These are phyloP conservation scores for Hydra vulgaris DNA, from an alignment of 30 jellyfish, hydroid and myxozoan species.

Conservation along the genomic window DNA sequence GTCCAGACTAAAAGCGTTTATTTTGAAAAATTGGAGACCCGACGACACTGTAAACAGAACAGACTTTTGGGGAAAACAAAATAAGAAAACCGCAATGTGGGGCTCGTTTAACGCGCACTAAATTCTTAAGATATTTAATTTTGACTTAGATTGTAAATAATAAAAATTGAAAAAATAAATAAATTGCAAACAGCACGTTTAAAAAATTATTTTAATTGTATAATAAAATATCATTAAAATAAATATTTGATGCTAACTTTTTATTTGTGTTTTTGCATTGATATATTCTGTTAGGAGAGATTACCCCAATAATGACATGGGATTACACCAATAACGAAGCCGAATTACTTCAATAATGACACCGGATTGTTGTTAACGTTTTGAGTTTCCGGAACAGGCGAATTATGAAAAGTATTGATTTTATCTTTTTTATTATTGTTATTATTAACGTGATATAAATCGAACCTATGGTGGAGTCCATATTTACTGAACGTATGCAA, in stretches of 20 bases:
- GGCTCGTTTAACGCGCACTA: neutral
- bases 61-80: neutral
- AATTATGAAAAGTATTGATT: too few species aligned
- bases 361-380: neutral
- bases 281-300: neutral
- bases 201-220: too few species aligned
- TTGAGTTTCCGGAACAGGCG: neutral
- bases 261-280: neutral
- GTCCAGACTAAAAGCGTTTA: slow-evolving; percentile 17
- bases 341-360: neutral
- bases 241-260: too few species aligned
- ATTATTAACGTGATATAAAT: too few species aligned
- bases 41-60: neutral
- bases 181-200: too few species aligned
- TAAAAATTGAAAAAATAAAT: too few species aligned
- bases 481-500: too few species aligned
- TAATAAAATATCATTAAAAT: too few species aligned
- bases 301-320: neutral
- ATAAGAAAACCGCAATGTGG: neutral
- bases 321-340: neutral
- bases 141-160: neutral
- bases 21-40: slow-evolving; percentile 39
- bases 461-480: too few species aligned
- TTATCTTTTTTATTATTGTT: too few species aligned
- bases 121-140: neutral